Conservation (phyloP, 2,888 invertebrate genomes). For the Chalcis sispes region DNA sequence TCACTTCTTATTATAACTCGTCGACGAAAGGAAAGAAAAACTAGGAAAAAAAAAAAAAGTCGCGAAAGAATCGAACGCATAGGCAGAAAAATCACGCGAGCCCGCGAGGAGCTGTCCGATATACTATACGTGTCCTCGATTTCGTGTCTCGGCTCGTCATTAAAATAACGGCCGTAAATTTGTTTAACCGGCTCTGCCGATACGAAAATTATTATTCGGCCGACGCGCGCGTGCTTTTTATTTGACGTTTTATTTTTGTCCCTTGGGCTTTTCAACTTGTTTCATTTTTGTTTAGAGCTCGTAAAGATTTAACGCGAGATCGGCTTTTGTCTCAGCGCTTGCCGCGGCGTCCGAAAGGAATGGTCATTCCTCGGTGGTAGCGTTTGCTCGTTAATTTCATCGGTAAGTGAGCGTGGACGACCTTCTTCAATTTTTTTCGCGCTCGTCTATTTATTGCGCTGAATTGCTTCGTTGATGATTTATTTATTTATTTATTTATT, state of each 20-base stretch:
- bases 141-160: slow-evolving; percentile 18
- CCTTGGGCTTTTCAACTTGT: not conserved
- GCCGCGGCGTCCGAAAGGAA: slow-evolving; percentile 15
- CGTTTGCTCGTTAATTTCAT: slow-evolving; percentile 37
- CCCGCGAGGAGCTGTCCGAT: too few species aligned
- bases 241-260: too few species aligned
- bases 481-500: too few species aligned
- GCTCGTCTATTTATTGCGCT: slow-evolving; percentile 28
- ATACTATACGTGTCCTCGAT: slow-evolving; percentile 41
- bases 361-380: slow-evolving; percentile 42
- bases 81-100: not conserved
- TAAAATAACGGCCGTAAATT: slow-evolving; percentile 45
- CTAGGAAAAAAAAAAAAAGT: not conserved
- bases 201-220: slow-evolving; percentile 50
- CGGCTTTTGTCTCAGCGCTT: slow-evolving; percentile 10
- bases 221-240: not conserved
- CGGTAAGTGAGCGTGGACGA: slow-evolving; percentile 8
- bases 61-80: not conserved
- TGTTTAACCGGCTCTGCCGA: slow-evolving; percentile 37
- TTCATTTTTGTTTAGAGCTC: slow-evolving; percentile 28
- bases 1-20: slow-evolving; percentile 6
- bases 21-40: not conserved
- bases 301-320: slow-evolving; percentile 41
- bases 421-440: slow-evolving; percentile 16
- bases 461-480: too few species aligned